Conservation (phyloP, 2,888 invertebrate genomes). For the Dicyrtoma fusca region DNA sequence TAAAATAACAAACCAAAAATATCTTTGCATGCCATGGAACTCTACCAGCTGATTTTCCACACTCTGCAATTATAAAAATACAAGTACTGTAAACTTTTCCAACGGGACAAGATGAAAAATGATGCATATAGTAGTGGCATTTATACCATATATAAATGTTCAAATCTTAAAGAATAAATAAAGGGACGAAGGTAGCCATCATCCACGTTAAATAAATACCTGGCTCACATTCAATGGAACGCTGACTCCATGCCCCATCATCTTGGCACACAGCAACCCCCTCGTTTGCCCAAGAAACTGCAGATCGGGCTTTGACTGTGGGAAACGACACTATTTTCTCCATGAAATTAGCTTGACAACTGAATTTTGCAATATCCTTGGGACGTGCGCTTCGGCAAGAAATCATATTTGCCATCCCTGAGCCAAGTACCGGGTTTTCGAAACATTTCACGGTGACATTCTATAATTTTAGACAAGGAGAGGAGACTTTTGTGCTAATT, state of each 20-base stretch:
- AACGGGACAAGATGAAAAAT: no score
- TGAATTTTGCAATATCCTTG: neutral
- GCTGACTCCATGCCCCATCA: neutral
- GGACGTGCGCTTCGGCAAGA: neutral
- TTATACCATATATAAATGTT: no score
- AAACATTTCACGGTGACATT: neutral
- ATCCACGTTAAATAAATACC: neutral
- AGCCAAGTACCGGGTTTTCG: neutral
- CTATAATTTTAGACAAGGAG: neutral
- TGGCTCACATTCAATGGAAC: conserved; percentile 1
- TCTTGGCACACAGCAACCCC: neutral
- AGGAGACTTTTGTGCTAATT: neutral
- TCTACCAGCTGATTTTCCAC: neutral
- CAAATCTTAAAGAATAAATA: no score
- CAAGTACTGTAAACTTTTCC: no score
- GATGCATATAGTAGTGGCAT: no score
- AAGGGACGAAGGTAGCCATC: no score
- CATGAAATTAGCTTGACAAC: conserved; percentile 1
- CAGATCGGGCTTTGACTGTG: no score
- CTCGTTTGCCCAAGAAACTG: neutral
- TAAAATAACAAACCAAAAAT: neutral
- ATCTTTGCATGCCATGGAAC: conserved; percentile 2
- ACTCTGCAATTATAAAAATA: no score
- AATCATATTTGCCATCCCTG: neutral
- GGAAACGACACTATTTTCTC: neutral